Evolutionary conservation across 2,888 invertebrate genomes (phyloP).

Genomic region (Lasioglossum leucozonium): DNA sequence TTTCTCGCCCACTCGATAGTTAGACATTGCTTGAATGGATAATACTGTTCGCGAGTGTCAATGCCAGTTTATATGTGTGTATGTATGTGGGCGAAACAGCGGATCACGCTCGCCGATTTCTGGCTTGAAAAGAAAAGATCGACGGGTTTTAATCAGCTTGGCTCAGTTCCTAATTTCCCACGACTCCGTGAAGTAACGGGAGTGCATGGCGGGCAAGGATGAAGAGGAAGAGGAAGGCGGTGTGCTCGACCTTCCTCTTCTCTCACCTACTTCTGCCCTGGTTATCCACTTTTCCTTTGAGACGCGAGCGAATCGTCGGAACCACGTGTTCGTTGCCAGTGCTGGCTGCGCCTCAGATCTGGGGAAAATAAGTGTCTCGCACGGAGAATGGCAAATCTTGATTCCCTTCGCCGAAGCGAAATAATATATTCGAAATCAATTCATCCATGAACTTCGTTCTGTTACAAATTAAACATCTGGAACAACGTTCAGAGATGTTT

Average conservation of each 20-base stretch:
- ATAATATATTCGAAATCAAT: not conserved
- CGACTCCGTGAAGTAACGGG: slow-evolving; percentile 75
- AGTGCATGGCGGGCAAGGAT: slow-evolving; percentile 49
- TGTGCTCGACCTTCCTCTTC: slow-evolving; percentile 59
- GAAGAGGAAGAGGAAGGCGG: slow-evolving; percentile 54
- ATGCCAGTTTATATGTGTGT: not conserved
- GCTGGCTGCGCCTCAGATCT: not conserved
- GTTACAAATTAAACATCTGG: not conserved
- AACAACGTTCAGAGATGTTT: not conserved
- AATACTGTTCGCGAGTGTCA: not conserved
- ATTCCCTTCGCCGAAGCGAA: not conserved
- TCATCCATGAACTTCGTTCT: too few relatives aligned
- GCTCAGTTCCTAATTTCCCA: slow-evolving; percentile 77
- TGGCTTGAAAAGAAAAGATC: slow-evolving; percentile 74
- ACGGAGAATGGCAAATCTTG: not conserved
- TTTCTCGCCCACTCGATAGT: too few relatives aligned
- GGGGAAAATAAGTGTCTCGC: not conserved
- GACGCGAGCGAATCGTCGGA: slow-evolving; percentile 57
- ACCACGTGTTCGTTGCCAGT: slow-evolving; percentile 36
- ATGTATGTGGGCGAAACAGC: not conserved
- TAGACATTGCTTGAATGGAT: not conserved
- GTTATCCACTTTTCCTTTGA: slow-evolving; percentile 73
- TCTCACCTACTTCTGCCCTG: slow-evolving; percentile 73
- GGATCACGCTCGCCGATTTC: slow-evolving; percentile 26
- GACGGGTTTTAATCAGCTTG: slow-evolving; percentile 76